These are phyloP conservation scores for Lithobates pipiens DNA, from an alignment of 2,797 vertebrate species.

Conservation along the genomic window DNA sequence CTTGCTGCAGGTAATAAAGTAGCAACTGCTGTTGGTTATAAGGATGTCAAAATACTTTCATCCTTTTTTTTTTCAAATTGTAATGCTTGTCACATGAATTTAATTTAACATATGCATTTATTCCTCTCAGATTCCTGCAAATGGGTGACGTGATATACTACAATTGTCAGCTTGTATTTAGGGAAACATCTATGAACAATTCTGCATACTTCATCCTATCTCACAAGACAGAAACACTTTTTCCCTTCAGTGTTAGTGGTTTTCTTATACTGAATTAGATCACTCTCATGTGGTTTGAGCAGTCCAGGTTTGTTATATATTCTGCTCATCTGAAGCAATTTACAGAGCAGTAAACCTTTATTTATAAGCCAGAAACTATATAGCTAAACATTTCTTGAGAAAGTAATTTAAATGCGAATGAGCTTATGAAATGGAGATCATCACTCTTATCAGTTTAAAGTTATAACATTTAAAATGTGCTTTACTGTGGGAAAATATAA, in stretches of 20 bases:
- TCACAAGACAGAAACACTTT: background rate
- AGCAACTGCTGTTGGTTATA: too few species aligned
- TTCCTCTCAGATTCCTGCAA: too few species aligned
- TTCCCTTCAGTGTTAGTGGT: background rate
- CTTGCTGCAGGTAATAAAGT: too few species aligned
- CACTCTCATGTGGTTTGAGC: conserved; percentile 20
- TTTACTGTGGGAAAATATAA: background rate
- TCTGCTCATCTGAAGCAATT: conserved; percentile 1
- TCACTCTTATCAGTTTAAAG: background rate
- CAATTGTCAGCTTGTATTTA: background rate
- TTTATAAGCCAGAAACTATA: conserved; percentile 1
- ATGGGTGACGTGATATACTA: background rate
- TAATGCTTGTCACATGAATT: too few species aligned
- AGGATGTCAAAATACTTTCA: too few species aligned
- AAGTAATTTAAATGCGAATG: background rate
- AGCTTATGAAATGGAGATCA: too few species aligned
- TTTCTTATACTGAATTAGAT: background rate
- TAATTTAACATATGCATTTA: too few species aligned
- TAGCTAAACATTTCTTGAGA: conserved; percentile 8
- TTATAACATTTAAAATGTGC: background rate
- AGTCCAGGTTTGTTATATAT: background rate
- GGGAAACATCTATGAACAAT: background rate
- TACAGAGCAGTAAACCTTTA: conserved; percentile 5
- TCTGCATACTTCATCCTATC: background rate
- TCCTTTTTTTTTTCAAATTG: too few species aligned